Percentiles rank a stretch among this genome's conserved stretches.
Conservation (phyloP, 2,113 vertebrate species). For the Tetrax tetrax region DNA sequence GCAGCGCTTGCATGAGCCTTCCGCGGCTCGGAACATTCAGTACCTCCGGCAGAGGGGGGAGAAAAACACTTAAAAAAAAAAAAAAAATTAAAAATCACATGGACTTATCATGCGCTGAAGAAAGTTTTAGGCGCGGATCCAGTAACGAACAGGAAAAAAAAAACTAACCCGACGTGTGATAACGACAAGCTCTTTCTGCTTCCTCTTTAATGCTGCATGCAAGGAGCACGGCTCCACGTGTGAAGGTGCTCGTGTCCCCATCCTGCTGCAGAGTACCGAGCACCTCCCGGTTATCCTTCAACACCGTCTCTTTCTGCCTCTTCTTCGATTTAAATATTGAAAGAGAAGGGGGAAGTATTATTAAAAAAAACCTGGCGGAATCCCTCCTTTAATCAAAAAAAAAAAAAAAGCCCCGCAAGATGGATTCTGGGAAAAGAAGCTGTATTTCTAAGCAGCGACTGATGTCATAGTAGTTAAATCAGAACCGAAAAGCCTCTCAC, state of each 20-base stretch:
- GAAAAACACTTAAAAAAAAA: background rate
- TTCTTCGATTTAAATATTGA: background rate
- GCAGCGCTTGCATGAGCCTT: background rate
- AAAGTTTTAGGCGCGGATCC: background rate
- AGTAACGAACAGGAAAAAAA: background rate
- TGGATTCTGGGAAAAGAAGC: constrained; percentile 61
- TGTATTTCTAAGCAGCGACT: constrained; percentile 30
- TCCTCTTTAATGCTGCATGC: background rate
- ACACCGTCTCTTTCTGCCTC: background rate
- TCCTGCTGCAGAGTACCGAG: background rate
- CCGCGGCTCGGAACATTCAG: background rate
- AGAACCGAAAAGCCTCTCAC: constrained; percentile 48
- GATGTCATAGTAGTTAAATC: constrained; percentile 46
- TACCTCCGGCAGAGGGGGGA: fast-evolving
- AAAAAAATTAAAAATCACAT: too few relatives aligned
- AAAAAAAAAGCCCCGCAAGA: background rate
- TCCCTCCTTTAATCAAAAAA: background rate
- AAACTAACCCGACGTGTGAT: background rate
- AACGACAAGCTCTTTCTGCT: background rate
- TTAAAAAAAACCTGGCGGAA: background rate
- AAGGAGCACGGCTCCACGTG: background rate
- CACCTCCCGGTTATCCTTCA: background rate
- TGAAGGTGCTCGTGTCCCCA: background rate
- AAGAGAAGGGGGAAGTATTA: background rate
- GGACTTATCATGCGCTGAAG: background rate